Evolutionary conservation across 2,113 vertebrate genomes (phyloP), one percentile per base, ranked within the genome.

Genomic region (Thamnaconus septentrionalis): DNA sequence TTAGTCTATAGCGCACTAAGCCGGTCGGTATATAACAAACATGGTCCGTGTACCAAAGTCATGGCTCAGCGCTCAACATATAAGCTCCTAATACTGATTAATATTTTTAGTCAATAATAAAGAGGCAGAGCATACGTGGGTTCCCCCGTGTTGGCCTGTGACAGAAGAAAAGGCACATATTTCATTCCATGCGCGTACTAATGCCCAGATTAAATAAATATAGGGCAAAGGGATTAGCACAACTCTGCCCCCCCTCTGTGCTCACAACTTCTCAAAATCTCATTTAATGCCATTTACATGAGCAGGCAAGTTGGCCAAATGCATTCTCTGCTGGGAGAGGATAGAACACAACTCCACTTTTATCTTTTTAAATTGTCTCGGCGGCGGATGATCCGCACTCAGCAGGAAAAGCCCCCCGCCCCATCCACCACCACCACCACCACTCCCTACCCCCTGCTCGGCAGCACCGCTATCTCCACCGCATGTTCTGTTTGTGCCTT

Each of bases 121-220:
- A 44, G 18, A 64, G 56, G 0, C 59, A 72, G 46, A 67, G 53
- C 48, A 50, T 50, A 50, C 8, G 8, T 40, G 40, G 48, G 57
- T n/a, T 53, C 65, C 44, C 78, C 66, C 51, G 47, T 46, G 53
- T 50, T 61, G 39, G 6, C 54, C 1, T 56, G 52, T 56, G 52
- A 12, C 53, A 39, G 50, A 66, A 61, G n/a, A 57, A 83, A 59
- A 58, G 65, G 71, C 69, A 31, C 70, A 67, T 55, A 72, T 72
- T 68, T 83, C 44, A 77, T 85, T 83, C 71, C 54, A 84, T 64
- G 60, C 48, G 64, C 63, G 73, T 66, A 74, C 81, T 85, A 87
- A 82, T 56, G 77, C 75, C 53, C 66, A 85, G 80, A 88, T 90
- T 89, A 90, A 76, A 86, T 75, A 89, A 87, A 88, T 85, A 76